Evolutionary conservation across 2,113 vertebrate genomes (phyloP), one percentile per base, ranked within the genome.

Genomic region (Dolichallabes microphthalmus): DNA sequence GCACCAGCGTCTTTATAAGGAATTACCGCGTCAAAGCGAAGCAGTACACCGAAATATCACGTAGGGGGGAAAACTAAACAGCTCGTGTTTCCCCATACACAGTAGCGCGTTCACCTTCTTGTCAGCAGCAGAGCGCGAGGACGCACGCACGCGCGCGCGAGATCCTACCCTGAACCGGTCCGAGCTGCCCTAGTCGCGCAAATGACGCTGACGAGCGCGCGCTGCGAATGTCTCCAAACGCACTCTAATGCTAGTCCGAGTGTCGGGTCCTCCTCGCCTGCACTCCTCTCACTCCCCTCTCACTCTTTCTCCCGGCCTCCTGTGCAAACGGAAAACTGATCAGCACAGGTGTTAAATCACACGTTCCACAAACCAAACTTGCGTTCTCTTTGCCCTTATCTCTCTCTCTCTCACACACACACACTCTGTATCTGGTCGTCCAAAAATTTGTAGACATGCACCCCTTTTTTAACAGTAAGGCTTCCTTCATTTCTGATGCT

Each of bases 191-290:
- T 86, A 77, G 64, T 71, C 87, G 88, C 86, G 88, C 90, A 90
- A 89, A 90, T 88, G 90, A 91, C 91, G 90, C 88, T 91, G 90
- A 89, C 89, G n/a, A 90, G 89, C 87, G 84, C 87, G 84, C 86
- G 69, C 85, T 50, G 90, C 73, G 89, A 90, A 89, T 90, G 91
- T 91, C 91, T 90, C 89, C 91, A 92, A 90, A 88, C 66, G 74
- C 88, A 86, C 89, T 84, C 88, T 90, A 92, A 89, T 90, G 89
- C 89, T 90, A 89, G 85, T 75, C 69, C 61, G 74, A 87, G 87
- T 63, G 60, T 64, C 81, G 57, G 22, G 22, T 15, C 58, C 27
- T 7, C 39, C 2, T 25, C 25, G 0, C 22, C 35, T 25, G n/a
- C 63, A 14, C 63, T 19, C 52, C 50, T 27, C 75, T 58, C 63